These are phyloP conservation scores for Oenanthe melanoleuca DNA, from an alignment of 2,113 vertebrate genomes.

Conservation along the genomic window DNA sequence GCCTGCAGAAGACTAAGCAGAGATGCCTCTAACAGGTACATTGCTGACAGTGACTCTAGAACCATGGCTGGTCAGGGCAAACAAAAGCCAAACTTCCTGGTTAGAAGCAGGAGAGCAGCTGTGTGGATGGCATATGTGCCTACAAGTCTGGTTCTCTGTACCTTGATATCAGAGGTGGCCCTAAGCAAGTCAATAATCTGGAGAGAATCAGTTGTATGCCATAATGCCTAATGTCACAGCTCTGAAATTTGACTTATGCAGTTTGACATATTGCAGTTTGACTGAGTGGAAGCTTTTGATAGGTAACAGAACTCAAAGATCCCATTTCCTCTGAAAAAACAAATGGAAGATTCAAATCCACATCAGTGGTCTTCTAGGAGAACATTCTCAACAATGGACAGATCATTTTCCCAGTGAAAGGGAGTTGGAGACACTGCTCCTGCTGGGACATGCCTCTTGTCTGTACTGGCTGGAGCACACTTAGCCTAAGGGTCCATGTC, in stretches of 20 bases:
- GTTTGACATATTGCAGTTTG: neutral
- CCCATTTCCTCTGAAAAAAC: neutral
- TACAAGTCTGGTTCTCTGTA: neutral
- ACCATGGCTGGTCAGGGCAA: neutral
- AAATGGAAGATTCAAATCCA: neutral
- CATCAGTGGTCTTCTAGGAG: neutral
- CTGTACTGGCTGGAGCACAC: neutral
- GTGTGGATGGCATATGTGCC: neutral
- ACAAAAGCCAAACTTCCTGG: neutral
- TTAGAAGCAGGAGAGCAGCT: neutral
- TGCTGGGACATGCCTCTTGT: neutral
- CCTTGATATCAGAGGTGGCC: neutral
- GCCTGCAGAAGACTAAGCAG: neutral
- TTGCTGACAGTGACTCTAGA: neutral
- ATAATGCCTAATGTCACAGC: neutral
- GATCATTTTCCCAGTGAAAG: neutral
- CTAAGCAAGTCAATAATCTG: neutral
- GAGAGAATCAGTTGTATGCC: neutral
- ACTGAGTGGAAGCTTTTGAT: neutral
- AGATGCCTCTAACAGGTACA: accelerated
- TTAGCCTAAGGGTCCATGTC: neutral
- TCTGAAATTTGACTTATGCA: neutral
- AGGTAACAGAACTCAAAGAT: neutral
- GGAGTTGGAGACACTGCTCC: neutral
- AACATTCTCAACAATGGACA: neutral